A percentile compares a stretch with the other conserved stretches of the same genome.
phyloP scores from a whole-genome alignment of 2,113 vertebrate species.

The Australoheros scitulus region DNA sequence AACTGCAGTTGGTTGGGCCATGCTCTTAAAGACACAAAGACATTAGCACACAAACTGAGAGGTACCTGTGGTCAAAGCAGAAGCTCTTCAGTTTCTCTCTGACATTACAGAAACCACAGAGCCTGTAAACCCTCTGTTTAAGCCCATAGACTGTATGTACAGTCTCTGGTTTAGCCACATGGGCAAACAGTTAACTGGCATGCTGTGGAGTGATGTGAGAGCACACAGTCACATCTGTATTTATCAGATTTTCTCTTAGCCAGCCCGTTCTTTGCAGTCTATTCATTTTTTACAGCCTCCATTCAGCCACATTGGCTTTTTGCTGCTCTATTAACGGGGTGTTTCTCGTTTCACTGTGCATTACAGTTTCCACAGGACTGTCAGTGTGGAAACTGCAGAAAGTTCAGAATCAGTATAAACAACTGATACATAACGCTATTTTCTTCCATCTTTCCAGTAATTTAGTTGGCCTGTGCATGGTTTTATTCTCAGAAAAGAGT shows the following conservation, averaged over 20 bases:
- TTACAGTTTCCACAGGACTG: constrained; percentile 29
- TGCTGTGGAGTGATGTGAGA: constrained; percentile 38
- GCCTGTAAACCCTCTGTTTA: constrained; percentile 31
- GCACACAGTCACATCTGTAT: constrained; percentile 52
- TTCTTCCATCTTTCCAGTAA: background rate
- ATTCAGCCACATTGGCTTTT: constrained; percentile 36
- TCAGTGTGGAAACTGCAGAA: constrained; percentile 33
- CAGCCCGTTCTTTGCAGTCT: constrained; percentile 33
- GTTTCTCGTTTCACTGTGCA: constrained; percentile 42
- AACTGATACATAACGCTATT: background rate
- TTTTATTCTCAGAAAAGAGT: background rate
- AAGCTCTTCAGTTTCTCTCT: constrained; percentile 42
- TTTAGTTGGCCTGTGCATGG: background rate
- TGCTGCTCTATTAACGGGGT: constrained; percentile 34
- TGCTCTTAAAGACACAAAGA: constrained; percentile 32
- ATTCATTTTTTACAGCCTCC: constrained; percentile 36
- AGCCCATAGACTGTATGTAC: background rate
- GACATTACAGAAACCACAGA: constrained; percentile 51
- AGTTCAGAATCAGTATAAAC: background rate
- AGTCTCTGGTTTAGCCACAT: constrained; percentile 23
- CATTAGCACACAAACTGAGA: constrained; percentile 2
- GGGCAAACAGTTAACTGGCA: constrained; percentile 26
- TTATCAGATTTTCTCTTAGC: constrained; percentile 61
- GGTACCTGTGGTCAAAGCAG: constrained; percentile 45
- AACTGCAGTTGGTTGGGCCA: constrained; percentile 49